phyloP scores from a whole-genome alignment of 2,113 vertebrate species.

The Helogale parvula region DNA sequence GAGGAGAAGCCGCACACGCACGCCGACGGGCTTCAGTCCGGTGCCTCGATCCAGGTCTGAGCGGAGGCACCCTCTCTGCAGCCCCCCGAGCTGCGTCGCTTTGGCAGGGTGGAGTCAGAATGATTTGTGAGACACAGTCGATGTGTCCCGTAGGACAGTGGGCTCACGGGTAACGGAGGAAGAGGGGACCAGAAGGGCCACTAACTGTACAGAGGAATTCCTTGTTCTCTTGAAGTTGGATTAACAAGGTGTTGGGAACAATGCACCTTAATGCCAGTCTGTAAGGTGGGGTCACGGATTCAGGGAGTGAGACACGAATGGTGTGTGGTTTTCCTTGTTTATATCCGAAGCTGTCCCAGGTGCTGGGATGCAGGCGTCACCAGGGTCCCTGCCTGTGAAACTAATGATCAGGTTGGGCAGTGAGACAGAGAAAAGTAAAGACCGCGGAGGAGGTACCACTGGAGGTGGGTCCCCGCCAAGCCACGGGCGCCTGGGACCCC shows the following conservation, averaged over 20 bases:
- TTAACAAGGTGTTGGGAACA: accelerated
- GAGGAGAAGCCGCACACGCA: conserved; percentile 89
- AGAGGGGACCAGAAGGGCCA: no score
- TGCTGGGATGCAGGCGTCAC: background rate
- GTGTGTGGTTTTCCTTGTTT: accelerated
- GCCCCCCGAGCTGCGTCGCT: background rate
- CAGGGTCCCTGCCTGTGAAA: accelerated
- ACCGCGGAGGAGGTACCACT: background rate
- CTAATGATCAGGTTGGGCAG: accelerated
- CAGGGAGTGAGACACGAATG: background rate
- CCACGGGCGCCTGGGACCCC: background rate
- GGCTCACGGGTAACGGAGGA: background rate
- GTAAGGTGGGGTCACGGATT: background rate
- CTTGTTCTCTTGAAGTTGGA: background rate
- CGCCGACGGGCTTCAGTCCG: conserved; percentile 87
- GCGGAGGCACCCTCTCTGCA: background rate
- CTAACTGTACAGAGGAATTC: background rate
- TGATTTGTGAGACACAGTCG: background rate
- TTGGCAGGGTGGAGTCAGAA: accelerated
- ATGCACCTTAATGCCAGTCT: accelerated
- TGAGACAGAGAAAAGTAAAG: accelerated
- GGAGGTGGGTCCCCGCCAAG: accelerated
- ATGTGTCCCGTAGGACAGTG: accelerated
- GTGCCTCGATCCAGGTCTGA: conserved; percentile 90
- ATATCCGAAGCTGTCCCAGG: accelerated